Percentiles rank a stretch among this genome's conserved stretches.
Conservation (phyloP, 2,797 vertebrate genomes). For the Acestrorhynchus altus region DNA sequence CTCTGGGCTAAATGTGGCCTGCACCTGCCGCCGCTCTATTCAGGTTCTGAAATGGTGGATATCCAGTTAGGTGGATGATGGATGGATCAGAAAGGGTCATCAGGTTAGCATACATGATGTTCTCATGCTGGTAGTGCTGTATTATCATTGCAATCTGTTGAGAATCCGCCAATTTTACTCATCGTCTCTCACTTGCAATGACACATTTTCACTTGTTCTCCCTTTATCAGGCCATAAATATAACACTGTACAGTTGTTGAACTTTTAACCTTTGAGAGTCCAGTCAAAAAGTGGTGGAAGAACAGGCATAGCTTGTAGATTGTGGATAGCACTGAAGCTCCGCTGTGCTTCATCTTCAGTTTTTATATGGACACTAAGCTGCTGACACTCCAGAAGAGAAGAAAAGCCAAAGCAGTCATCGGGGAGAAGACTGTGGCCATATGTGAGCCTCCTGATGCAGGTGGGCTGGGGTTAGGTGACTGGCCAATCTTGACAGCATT, state of each 20-base stretch:
- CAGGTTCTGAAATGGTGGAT: constrained; percentile 37
- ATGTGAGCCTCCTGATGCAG: constrained; percentile 18
- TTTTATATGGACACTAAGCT: constrained; percentile 24
- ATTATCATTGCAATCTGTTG: constrained; percentile 8
- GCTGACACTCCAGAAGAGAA: constrained; percentile 35
- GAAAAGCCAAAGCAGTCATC: constrained; percentile 57
- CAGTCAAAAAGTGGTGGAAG: neutral
- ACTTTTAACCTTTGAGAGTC: constrained; percentile 2
- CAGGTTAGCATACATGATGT: constrained; percentile 23
- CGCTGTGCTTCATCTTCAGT: constrained; percentile 16
- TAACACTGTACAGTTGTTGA: neutral
- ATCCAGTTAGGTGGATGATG: constrained; percentile 33
- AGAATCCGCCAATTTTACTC: neutral
- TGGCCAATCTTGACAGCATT: constrained; percentile 51
- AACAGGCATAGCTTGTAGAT: neutral
- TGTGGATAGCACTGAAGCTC: constrained; percentile 26
- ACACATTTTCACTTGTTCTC: neutral
- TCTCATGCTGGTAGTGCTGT: constrained; percentile 22
- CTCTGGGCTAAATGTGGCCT: constrained; percentile 50
- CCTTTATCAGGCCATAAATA: neutral
- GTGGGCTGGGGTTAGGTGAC: constrained; percentile 4
- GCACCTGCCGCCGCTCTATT: constrained; percentile 61
- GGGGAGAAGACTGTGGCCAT: constrained; percentile 31
- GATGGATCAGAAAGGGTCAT: constrained; percentile 41
- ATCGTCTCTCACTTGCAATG: neutral